Evolutionary conservation across 1,140 invertebrate genomes (phyloP), one percentile per base, ranked within the genome.

Genomic region (Chelonus insularis): DNA sequence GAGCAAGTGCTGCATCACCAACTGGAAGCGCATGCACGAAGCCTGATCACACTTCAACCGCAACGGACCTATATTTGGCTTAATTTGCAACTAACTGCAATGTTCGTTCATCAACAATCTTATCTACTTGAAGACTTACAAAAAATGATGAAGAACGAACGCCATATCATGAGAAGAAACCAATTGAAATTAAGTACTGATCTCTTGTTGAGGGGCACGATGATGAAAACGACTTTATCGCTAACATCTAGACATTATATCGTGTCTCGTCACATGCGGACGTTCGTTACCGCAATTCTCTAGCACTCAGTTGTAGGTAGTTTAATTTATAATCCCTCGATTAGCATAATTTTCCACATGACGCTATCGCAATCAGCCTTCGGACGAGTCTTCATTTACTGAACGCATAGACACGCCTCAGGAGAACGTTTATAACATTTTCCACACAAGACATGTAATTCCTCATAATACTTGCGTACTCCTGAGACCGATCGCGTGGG

Each of bases 21-120:
- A 89, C 87, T 50, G 88, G 87, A 62, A 89, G 87, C 74, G 87
- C 87, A 41, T 89, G 87, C 73, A 84, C 86, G 7, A 88, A 88
- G 72, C 83, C 84, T 12, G 86, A 87, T 69, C 79, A 83, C 63
- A 77, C 79, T 59, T 79, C 78, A 65, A 82, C 79, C 25, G 71
- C 77, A 60, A 82, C 82, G 65, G 83, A 85, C 62, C 72, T 85
- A 36, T 85, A 84, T 68, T 68, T 85, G 57, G 79, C 71, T 64
- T 81, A 67, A 78, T 57, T 72, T 57, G 66, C 60, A 60, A 43
- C 59, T 41, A 1, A 25, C 51, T 39, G 34, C 25, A 32, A 48
- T n/a, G 32, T 21, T 34, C 45, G 32, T 23, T 43, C 34, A 16
- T 14, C 47, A 52, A 58, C 6, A 34, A 52, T 55, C 16, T 45